Percentiles rank a stretch among this genome's conserved stretches.
These are phyloP conservation scores for Carollia perspicillata DNA, from an alignment of 2,113 vertebrate genomes.

Conservation along the genomic window DNA sequence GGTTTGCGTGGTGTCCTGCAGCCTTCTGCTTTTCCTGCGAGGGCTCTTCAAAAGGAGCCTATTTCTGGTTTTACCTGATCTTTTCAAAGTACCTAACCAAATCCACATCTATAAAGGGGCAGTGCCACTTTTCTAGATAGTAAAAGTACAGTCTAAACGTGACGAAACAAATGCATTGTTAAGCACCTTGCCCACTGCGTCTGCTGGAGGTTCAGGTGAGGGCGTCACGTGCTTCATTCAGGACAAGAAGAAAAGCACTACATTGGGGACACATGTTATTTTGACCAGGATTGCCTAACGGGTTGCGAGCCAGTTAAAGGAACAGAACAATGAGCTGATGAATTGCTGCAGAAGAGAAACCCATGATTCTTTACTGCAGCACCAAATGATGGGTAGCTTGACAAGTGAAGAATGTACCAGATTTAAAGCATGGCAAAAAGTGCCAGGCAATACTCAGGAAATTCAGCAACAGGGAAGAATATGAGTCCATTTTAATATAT, in stretches of 20 bases:
- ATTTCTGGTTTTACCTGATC: background rate
- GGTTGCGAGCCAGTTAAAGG: background rate
- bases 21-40: background rate
- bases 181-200: background rate
- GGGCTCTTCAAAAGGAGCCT: background rate
- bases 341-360: background rate
- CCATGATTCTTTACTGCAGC: background rate
- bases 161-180: background rate
- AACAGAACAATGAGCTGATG: background rate
- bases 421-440: background rate
- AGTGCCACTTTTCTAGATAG: background rate
- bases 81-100: background rate
- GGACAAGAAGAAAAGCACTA: background rate
- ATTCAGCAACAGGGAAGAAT: background rate
- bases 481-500: background rate
- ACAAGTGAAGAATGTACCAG: background rate
- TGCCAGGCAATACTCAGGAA: background rate
- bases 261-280: background rate
- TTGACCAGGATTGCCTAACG: background rate
- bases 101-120: background rate
- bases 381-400: background rate
- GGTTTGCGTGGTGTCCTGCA: rapidly evolving
- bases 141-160: background rate
- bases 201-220: background rate
- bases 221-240: background rate